These are phyloP conservation scores for Isoperla grammatica DNA, from an alignment of 2,888 invertebrate genomes.

Conservation along the genomic window DNA sequence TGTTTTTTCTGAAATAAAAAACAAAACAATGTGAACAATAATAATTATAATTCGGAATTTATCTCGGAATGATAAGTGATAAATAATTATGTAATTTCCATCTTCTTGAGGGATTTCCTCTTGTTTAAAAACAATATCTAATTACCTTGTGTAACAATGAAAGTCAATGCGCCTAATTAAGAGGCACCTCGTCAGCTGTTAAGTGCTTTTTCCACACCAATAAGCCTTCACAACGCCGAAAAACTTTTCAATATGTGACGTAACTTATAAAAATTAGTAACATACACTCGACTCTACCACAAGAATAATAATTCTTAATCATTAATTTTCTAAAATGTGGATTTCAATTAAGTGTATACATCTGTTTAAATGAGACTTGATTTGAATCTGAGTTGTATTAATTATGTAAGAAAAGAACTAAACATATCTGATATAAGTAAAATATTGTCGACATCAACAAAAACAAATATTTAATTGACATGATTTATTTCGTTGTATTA, in stretches of 20 bases:
- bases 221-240: too few relatives aligned
- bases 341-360: not conserved
- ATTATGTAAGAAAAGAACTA: not conserved
- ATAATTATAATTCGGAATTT: not conserved
- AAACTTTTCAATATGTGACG: too few relatives aligned
- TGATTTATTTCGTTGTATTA: conserved; percentile 1
- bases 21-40: not conserved
- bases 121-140: too few relatives aligned
- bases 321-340: not conserved
- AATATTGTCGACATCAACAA: not conserved
- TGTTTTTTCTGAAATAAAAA: too few relatives aligned
- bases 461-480: not conserved
- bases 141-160: too few relatives aligned
- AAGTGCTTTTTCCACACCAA: too few relatives aligned
- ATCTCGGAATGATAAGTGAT: too few relatives aligned
- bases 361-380: not conserved
- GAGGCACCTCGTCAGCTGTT: too few relatives aligned
- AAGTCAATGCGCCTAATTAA: too few relatives aligned
- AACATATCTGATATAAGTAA: not conserved
- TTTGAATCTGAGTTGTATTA: not conserved
- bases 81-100: too few relatives aligned
- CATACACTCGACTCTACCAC: not conserved
- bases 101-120: too few relatives aligned
- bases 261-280: too few relatives aligned
- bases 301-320: not conserved